Base-by-base conservation (phyloP, 2,888 invertebrate genomes). In the Drosophila kambysellisi region DNA sequence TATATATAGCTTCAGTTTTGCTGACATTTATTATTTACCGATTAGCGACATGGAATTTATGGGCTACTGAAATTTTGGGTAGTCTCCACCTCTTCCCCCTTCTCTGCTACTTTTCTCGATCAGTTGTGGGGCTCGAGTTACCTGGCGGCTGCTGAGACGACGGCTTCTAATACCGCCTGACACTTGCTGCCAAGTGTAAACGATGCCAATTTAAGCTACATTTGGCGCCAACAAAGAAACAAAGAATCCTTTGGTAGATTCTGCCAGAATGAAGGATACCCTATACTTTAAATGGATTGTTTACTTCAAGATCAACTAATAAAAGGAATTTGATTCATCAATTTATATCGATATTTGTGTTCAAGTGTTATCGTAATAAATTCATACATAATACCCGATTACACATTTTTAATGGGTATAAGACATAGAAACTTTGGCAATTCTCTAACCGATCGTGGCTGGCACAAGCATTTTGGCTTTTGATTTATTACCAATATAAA, bases 101-200 rank as follows among this genome's bases (percentile, higher is more conserved):
- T 43, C 32, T 12, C 46, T 25, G 46, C 25, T 25, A 8, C 25
- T 29, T 33, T 12, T 9, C 54, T 62, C 32, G 71, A 72, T 71
- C 65, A 54, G 43, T 48, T 43, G 11, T 51, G 60, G 7, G 56
- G 60, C 64, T 88, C 82, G 59, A 74, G 53, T 85, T 85, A 83
- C 87, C 46, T 29, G 61, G 46, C 59, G 32, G 57, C 25, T 20
- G 37, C 66, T 59, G 62, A 35, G 64, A 74, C 60, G 54, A 32
- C 25, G 52, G 56, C 68, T 66, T 85, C 90, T 87, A 88, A 87
- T 89, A 69, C 81, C 65, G 70, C 64, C 68, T 83, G 88, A 87
- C 90, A 89, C 77, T 79, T 87, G 84, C 85, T 86, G 80, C 82
- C 89, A 87, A 89, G 89, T 85, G 89, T 87, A 83, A 85, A 75